Evolutionary conservation across 2,113 vertebrate genomes (phyloP), one percentile per base, ranked within the genome.

Genomic region (Lamprotornis superbus): DNA sequence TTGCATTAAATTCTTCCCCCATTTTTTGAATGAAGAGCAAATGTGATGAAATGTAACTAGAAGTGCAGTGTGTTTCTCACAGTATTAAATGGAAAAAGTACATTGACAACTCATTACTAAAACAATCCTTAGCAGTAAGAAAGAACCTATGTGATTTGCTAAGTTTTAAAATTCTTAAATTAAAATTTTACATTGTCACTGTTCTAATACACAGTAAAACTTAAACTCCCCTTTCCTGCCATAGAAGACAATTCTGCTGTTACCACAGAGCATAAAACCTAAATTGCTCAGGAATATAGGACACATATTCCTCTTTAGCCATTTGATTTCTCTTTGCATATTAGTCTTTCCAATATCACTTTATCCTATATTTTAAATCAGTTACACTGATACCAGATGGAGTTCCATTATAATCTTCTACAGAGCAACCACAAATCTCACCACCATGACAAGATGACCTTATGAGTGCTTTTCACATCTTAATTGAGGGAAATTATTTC

Each of bases 401-500:
- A 82, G 31, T 57, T 94, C 83, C 31, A 82, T 79, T 87, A 76
- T 79, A 89, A 89, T 83, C 81, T n/a, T n/a, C 65, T 70, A 87
- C 57, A 91, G 88, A 94, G 89, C 65, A 84, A 81, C 52, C 42
- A 87, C 81, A 78, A 74, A 82, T 68, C 76, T 93, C n/a, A 81
- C 37, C 22, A 82, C n/a, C 37, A 49, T 11, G 50, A 68, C 37
- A 75, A 94, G 65, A 35, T 78, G 44, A 94, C 56, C 49, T 78
- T 59, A 40, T 35, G 19, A 91, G 15, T 23, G 6, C 53, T 91
- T 74, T 86, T 68, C 33, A 75, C 15, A 0, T 60, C 60, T 86
- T 91, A 93, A 89, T 78, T 93, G 73, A 86, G 52, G 39, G 68
- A 92, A 95, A 92, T 83, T 78, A 75, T 75, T 92, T 87, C 80